Base-by-base conservation (phyloP, 1,140 invertebrate genomes). In the Ctenoplectra terminalis region DNA sequence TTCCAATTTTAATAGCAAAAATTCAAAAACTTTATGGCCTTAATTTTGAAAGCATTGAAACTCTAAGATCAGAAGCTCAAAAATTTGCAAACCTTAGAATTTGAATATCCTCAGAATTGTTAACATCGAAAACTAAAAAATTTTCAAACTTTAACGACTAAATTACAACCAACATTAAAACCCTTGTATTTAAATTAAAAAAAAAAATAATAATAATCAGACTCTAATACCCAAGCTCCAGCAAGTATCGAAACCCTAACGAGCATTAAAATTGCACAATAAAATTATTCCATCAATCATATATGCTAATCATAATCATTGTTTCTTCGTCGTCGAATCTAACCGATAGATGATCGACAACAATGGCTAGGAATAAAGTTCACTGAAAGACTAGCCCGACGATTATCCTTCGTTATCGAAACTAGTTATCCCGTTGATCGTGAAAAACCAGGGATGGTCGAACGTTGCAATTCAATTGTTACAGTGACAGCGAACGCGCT, bases 381-480 rank as follows among this genome's bases (percentile, higher is more conserved):
- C 56, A 66, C 34, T 52, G 29, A 31, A 46, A 58, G 26, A 64
- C 31, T 7, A 31, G n/a, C 0, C 46, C 43, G 34, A 26, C 52
- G 54, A 82, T 75, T 83, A 80, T 83, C 46, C 70, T 58, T 72
- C 70, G 31, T 71, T 54, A 71, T 71, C 69, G 34, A 26, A n/a
- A 29, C 66, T 69, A 34, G 69, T 71, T 71, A 54, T 71, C 69
- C 50, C 46, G 29, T 71, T 29, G 69, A n/a, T 20, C n/a, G 11
- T 15, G 50, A 54, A 54, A 50, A 48, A 76, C 43, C 60, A 74
- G 63, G 61, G 79, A 82, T 82, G 79, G 78, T 52, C 79, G 46
- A 61, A 52, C 66, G 43, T 46, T 48, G 79, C 82, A 75, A 83
- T 83, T 73, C 79, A 73, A 83, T 83, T 82, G 79, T 83, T 83